Base-by-base conservation (phyloP, 2,113 vertebrate genomes). In the Ondatra zibethicus region DNA sequence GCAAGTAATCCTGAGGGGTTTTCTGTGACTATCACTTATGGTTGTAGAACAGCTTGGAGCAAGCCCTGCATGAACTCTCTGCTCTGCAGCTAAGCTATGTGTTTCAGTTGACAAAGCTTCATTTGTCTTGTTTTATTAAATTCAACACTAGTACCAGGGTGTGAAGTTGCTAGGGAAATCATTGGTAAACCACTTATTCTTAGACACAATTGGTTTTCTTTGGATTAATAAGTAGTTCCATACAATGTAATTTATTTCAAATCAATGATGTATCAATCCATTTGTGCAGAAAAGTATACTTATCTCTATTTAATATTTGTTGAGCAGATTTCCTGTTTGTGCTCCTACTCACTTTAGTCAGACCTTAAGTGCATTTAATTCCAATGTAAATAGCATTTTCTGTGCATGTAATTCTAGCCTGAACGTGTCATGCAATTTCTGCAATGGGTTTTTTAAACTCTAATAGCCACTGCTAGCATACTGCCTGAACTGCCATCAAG, bases 201-300 rank as follows among this genome's bases (percentile, higher is more conserved):
- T 65, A 95, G 19, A 1, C 13, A 45, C 89, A 72, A 33, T 84
- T 96, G 55, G 45, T 72, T 95, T 97, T 95, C 88, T 93, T 70
- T 89, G 50, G 33, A 87, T 97, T 97, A 96, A 95, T 63, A 45
- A 96, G 58, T 61, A 97, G 88, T 33, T 78, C 3, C 21, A 61
- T 97, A 72, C 55, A 91, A 92, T 97, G 97, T 96, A 96, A 92
- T 80, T 95, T 55, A 92, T 86, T 97, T 73, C 72, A 85, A 89
- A 96, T 97, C 91, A 97, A 80, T 88, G 93, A 98, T 94, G 45
- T 96, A 96, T 68, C 58, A 94, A 95, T 94, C 65, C 95, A 88
- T 85, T 47, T 93, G 33, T 73, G 75, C 94, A 88, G 36, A 97
- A 96, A 91, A 89, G 13, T 61, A 93, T 73, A 88, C 80, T 95